These are phyloP conservation scores for Contarinia nasturtii DNA, from an alignment of 1,140 invertebrate genomes.

Conservation along the genomic window DNA sequence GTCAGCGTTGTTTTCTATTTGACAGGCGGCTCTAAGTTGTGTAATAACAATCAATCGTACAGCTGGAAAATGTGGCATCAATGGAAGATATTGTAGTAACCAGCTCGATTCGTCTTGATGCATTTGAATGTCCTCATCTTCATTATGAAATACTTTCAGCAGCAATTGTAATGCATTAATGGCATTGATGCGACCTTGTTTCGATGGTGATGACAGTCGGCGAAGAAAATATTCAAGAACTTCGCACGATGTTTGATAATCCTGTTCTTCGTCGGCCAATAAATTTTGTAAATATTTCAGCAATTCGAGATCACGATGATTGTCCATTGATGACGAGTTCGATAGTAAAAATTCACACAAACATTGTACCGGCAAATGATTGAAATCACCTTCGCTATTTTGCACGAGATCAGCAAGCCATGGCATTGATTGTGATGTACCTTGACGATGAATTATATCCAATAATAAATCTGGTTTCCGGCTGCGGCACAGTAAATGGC, in stretches of 20 bases:
- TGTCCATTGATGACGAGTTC: slow-evolving; percentile 17
- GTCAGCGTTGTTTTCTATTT: slow-evolving; percentile 72
- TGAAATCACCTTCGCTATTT: slow-evolving; percentile 50
- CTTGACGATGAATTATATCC: slow-evolving; percentile 78
- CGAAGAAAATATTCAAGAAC: slow-evolving; percentile 85
- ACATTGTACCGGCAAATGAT: slow-evolving; percentile 72
- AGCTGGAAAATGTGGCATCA: slow-evolving; percentile 47
- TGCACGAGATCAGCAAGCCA: slow-evolving; percentile 91
- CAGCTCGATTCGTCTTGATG: slow-evolving; percentile 28
- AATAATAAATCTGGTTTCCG: slow-evolving; percentile 81
- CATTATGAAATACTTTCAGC: slow-evolving; percentile 23
- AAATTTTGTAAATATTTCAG: slow-evolving; percentile 53
- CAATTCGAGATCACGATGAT: slow-evolving; percentile 39
- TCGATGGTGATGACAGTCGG: slow-evolving; percentile 64
- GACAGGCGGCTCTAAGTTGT: slow-evolving; percentile 61
- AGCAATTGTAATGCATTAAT: slow-evolving; percentile 42
- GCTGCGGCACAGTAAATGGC: slow-evolving; percentile 77
- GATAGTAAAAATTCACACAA: slow-evolving; percentile 81
- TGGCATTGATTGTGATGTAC: slow-evolving; percentile 82
- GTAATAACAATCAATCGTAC: slow-evolving; percentile 45
- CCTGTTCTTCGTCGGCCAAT: slow-evolving; percentile 37
- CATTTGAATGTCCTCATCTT: slow-evolving; percentile 12
- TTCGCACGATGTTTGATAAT: slow-evolving; percentile 44
- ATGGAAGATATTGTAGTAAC: slow-evolving; percentile 58
- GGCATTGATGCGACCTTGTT: slow-evolving; percentile 54